phyloP scores from a whole-genome alignment of 2,797 vertebrate genomes.

The Poecilia wingei region DNA sequence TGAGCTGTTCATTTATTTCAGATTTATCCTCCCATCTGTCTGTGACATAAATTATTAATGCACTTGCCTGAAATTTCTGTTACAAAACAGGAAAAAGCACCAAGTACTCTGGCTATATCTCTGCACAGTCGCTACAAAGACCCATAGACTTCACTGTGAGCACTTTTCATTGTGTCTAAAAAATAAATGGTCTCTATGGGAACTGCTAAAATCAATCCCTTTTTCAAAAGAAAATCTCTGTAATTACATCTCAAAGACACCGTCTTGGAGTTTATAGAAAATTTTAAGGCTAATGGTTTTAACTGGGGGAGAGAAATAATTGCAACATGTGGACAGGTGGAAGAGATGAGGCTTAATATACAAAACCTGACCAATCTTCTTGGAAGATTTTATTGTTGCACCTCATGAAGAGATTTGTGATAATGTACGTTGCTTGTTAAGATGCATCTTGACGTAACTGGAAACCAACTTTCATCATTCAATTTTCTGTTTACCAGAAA shows the following conservation, averaged over 20 bases:
- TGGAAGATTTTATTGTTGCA: conserved; percentile 36
- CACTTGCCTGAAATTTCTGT: neutral
- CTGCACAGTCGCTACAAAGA: neutral
- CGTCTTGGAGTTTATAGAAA: neutral
- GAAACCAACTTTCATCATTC: conserved; percentile 51
- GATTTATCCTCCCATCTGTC: neutral
- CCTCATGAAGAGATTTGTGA: conserved; percentile 27
- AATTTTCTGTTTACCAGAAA: conserved; percentile 12
- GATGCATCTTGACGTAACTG: conserved; percentile 34
- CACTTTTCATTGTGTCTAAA: neutral
- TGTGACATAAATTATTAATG: neutral
- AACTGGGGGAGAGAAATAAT: neutral
- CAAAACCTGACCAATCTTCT: conserved; percentile 28
- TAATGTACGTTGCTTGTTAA: conserved; percentile 54
- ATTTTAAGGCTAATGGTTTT: conserved; percentile 1
- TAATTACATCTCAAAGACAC: conserved; percentile 18
- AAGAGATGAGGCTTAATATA: conserved; percentile 19
- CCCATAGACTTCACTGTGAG: neutral
- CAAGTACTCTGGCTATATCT: neutral
- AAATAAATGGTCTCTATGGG: conserved; percentile 10
- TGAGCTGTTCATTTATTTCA: neutral
- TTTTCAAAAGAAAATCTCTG: conserved; percentile 4
- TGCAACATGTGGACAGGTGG: conserved; percentile 26
- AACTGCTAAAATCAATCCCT: neutral
- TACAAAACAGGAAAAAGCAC: neutral